Conservation (phyloP, 2,113 vertebrate species). For the Pseudorasbora parva region DNA sequence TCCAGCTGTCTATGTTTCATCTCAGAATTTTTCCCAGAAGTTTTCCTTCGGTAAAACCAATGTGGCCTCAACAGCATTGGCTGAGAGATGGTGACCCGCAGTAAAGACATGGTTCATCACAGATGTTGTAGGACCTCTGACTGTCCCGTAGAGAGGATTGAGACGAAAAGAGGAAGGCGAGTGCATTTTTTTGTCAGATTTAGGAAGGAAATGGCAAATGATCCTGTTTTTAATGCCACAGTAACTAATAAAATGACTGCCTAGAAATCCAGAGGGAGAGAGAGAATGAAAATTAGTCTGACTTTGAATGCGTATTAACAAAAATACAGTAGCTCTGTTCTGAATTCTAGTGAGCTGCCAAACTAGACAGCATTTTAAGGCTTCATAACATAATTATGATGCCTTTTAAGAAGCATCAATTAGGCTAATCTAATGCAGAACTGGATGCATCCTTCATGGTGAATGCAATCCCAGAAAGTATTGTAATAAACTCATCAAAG, state of each 20-base stretch:
- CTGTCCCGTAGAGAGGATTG: background rate
- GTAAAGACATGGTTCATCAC: background rate
- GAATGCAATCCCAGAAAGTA: too few relatives aligned
- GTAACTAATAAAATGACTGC: background rate
- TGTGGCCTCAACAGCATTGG: background rate
- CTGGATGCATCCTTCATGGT: too few relatives aligned
- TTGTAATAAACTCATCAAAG: too few relatives aligned
- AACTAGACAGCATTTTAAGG: too few relatives aligned
- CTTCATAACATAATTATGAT: too few relatives aligned
- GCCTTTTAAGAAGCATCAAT: too few relatives aligned
- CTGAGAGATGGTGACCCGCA: background rate
- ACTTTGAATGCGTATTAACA: background rate
- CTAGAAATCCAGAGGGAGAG: background rate
- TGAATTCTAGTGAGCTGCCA: too few relatives aligned
- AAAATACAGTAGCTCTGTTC: background rate
- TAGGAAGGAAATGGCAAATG: constrained; percentile 8
- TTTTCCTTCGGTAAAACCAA: background rate
- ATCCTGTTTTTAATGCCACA: constrained; percentile 34
- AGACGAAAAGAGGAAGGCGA: background rate
- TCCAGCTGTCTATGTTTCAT: background rate
- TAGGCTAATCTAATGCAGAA: too few relatives aligned
- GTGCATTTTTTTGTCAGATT: background rate
- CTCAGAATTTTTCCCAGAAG: background rate
- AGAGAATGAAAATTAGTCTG: background rate
- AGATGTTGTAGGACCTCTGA: constrained; percentile 33